Evolutionary conservation across 2,888 invertebrate genomes (phyloP).

Genomic region (Trissoscelio sp.): DNA sequence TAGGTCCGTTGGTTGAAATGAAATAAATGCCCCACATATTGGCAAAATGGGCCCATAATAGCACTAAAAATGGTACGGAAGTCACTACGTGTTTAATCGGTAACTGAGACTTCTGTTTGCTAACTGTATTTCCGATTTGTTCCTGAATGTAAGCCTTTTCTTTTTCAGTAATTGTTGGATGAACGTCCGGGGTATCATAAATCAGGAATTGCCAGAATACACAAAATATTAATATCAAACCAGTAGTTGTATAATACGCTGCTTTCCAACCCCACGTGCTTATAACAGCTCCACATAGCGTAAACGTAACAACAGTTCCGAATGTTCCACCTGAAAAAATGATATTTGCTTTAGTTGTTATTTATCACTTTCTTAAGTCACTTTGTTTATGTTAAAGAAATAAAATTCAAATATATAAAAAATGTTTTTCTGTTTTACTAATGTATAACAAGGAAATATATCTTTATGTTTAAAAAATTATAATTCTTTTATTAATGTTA

Average conservation of each 20-base stretch:
- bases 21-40: constrained; percentile 93
- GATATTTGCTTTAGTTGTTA: too few relatives aligned
- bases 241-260: constrained; percentile 88
- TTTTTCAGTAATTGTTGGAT: constrained; percentile 86
- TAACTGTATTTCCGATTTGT: constrained; percentile 78
- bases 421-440: too few relatives aligned
- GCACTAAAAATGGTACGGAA: constrained; percentile 89
- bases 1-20: constrained; percentile 91
- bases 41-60: constrained; percentile 89
- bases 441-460: too few relatives aligned
- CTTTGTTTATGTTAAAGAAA: too few relatives aligned
- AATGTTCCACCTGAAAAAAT: constrained; percentile 87
- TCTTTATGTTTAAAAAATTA: too few relatives aligned
- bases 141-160: constrained; percentile 87
- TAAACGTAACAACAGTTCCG: constrained; percentile 89
- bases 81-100: constrained; percentile 87
- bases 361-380: too few relatives aligned
- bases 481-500: too few relatives aligned
- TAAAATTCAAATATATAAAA: too few relatives aligned
- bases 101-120: constrained; percentile 85
- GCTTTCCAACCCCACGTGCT: constrained; percentile 88
- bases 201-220: constrained; percentile 87
- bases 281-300: constrained; percentile 87
- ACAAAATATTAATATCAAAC: constrained; percentile 86
- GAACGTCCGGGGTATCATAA: constrained; percentile 87